Percentiles rank a stretch among this genome's conserved stretches.
Conservation (phyloP, 2,888 invertebrate genomes). For the Apodemia zela region DNA sequence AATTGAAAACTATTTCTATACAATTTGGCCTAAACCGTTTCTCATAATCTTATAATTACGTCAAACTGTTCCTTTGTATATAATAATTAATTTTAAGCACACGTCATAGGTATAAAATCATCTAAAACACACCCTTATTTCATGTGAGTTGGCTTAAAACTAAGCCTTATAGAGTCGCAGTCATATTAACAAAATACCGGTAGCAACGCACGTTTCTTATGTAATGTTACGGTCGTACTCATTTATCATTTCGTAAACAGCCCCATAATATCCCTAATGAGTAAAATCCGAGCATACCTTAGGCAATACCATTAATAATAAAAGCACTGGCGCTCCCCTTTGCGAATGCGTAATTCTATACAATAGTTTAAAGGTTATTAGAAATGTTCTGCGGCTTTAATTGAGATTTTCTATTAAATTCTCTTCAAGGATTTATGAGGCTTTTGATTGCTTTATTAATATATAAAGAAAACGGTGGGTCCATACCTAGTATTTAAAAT, state of each 20-base stretch:
- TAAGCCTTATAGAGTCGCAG: conserved; percentile 13
- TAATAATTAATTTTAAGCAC: not conserved
- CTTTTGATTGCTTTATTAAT: no score
- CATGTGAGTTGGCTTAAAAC: conserved; percentile 14
- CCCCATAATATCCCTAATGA: conserved; percentile 75
- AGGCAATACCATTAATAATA: conserved; percentile 72
- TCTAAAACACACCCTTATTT: not conserved
- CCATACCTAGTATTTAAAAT: no score
- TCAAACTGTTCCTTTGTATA: not conserved
- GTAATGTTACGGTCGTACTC: conserved; percentile 57
- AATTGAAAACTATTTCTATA: no score
- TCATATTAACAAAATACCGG: conserved; percentile 57
- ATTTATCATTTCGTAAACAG: conserved; percentile 74
- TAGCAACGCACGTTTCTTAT: conserved; percentile 49
- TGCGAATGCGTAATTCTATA: conserved; percentile 39
- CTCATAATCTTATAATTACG: not conserved
- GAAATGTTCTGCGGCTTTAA: conserved; percentile 17
- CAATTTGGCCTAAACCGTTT: not conserved
- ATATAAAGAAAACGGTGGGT: no score
- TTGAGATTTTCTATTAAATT: no score
- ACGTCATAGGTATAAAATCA: conserved; percentile 5
- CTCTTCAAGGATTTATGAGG: no score
- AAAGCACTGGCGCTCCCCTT: conserved; percentile 54
- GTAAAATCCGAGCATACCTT: conserved; percentile 77
- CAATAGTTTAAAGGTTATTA: conserved; percentile 22